phyloP scores from a whole-genome alignment of 2,888 invertebrate genomes.

The Nemapogon koenigi region DNA sequence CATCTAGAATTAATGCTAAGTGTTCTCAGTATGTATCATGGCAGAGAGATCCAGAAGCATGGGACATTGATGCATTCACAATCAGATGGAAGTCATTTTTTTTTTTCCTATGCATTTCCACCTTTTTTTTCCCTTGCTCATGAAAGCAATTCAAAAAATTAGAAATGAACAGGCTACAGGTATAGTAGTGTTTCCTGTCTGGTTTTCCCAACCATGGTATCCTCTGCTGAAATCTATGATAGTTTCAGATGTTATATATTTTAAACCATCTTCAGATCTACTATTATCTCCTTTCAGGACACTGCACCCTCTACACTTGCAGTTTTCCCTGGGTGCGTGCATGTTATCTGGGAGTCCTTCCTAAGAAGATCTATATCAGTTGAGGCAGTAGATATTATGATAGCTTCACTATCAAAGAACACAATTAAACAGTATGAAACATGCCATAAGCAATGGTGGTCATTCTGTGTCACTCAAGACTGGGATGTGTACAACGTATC shows the following conservation, averaged over 20 bases:
- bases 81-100: slow-evolving; percentile 3
- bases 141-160: slow-evolving; percentile 13
- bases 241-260: slow-evolving; percentile 8
- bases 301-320: slow-evolving; percentile 10
- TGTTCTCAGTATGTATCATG: slow-evolving; percentile 8
- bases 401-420: slow-evolving; percentile 7
- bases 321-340: slow-evolving; percentile 12
- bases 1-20: slow-evolving; percentile 6
- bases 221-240: slow-evolving; percentile 9
- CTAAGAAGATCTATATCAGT: neutral
- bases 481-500: neutral
- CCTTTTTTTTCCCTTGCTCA: slow-evolving; percentile 13
- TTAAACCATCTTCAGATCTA: slow-evolving; percentile 9
- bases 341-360: slow-evolving; percentile 8
- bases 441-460: slow-evolving; percentile 1
- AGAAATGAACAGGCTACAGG: slow-evolving; percentile 9
- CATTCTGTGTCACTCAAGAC: slow-evolving; percentile 1
- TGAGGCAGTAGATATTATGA: slow-evolving; percentile 1
- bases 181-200: slow-evolving; percentile 12
- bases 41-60: slow-evolving; percentile 6
- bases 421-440: slow-evolving; percentile 6
- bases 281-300: slow-evolving; percentile 14
- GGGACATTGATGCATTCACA: slow-evolving; percentile 9
- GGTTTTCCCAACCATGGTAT: slow-evolving; percentile 13
- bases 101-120: slow-evolving; percentile 15